phyloP scores from a whole-genome alignment of 2,797 vertebrate species.

The Schizothorax lantsangensis region DNA sequence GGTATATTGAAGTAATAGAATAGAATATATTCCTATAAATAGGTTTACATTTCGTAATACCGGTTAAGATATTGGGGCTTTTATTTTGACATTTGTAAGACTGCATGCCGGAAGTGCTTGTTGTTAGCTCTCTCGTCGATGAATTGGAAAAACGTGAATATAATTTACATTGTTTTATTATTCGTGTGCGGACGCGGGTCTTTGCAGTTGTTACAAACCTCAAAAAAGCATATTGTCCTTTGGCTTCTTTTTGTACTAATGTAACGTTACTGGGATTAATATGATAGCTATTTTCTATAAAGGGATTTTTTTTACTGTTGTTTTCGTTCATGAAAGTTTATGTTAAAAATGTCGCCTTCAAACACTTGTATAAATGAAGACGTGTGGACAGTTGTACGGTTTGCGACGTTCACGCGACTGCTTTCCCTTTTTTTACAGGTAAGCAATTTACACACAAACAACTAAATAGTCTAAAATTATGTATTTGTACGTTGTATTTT shows the following conservation, averaged over 20 bases:
- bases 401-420: conserved; percentile 83
- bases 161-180: background rate
- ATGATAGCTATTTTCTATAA: background rate
- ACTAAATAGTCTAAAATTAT: background rate
- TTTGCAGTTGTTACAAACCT: background rate
- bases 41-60: background rate
- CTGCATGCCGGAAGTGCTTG: conserved; percentile 7
- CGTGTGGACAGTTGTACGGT: conserved; percentile 79
- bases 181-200: background rate
- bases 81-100: conserved; percentile 21
- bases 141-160: background rate
- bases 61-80: background rate
- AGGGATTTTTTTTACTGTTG: background rate
- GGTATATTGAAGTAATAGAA: background rate
- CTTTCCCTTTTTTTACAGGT: conserved; percentile 90
- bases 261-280: too few relatives aligned
- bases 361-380: conserved; percentile 66
- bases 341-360: conserved; percentile 47
- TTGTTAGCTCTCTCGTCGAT: background rate
- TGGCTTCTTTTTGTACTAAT: too few relatives aligned
- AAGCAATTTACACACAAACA: conserved; percentile 54
- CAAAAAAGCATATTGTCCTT: background rate
- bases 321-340: background rate
- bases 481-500: background rate
- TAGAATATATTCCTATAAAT: background rate